Conservation (phyloP, 1,140 invertebrate genomes). For the Ditylenchus dipsaci region DNA sequence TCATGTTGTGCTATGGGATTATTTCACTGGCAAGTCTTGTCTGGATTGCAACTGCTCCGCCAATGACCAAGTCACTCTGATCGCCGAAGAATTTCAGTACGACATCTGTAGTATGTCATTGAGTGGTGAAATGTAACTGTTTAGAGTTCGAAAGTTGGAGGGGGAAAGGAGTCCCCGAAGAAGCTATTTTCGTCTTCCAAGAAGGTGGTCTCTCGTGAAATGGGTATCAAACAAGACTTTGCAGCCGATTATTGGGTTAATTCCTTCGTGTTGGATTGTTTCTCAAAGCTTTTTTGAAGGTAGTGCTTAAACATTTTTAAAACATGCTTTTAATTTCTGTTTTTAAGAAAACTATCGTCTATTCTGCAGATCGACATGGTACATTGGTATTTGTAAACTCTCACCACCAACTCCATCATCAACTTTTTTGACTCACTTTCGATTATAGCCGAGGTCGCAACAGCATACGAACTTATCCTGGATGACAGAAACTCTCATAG, state of each 20-base stretch:
- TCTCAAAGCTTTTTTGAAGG: slow-evolving; percentile 2
- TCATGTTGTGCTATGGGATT: slow-evolving; percentile 12
- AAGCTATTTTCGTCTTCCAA: background rate
- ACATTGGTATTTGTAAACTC: background rate
- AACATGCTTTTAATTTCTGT: background rate
- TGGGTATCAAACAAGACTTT: background rate
- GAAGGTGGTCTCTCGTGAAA: background rate
- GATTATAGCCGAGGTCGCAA: background rate
- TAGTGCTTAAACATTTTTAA: background rate
- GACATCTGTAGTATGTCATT: background rate
- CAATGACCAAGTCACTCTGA: background rate
- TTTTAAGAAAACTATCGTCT: background rate
- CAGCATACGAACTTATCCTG: slow-evolving; percentile 7
- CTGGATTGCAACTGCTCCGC: slow-evolving; percentile 10
- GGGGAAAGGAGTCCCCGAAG: background rate
- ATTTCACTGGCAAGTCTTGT: slow-evolving; percentile 2
- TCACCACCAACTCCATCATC: no score
- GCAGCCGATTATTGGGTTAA: slow-evolving; percentile 1
- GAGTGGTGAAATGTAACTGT: no score
- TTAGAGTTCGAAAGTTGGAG: background rate
- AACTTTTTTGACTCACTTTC: no score
- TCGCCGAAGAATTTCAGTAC: slow-evolving; percentile 14
- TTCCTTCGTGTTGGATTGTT: slow-evolving; percentile 8
- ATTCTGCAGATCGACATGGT: slow-evolving; percentile 1
- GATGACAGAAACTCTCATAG: slow-evolving; percentile 8